A percentile compares a stretch with the other conserved stretches of the same genome.
phyloP scores from a whole-genome alignment of 2,888 invertebrate genomes.

The Allolobophora icterica region DNA sequence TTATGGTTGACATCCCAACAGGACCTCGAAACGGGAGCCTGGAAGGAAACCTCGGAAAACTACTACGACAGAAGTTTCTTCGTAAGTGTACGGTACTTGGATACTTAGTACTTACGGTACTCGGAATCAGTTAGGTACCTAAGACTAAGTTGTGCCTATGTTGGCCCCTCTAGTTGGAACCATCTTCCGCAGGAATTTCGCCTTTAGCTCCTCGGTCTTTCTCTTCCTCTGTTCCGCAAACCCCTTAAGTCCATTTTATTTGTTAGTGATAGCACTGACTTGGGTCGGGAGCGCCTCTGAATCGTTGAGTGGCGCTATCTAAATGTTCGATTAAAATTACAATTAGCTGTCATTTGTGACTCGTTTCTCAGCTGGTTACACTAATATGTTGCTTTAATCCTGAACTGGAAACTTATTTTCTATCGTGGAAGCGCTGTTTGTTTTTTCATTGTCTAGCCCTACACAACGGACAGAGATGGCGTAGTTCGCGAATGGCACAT shows the following conservation, averaged over 20 bases:
- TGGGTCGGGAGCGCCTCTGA: too few relatives aligned
- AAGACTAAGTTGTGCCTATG: too few relatives aligned
- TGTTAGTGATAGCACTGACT: too few relatives aligned
- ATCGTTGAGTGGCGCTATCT: too few relatives aligned
- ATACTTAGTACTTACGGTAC: too few relatives aligned
- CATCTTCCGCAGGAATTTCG: too few relatives aligned
- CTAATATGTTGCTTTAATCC: background rate
- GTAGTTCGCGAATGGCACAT: slow-evolving; percentile 43
- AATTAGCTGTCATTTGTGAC: background rate
- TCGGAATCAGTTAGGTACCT: background rate
- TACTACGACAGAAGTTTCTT: slow-evolving; percentile 46
- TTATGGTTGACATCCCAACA: slow-evolving; percentile 75
- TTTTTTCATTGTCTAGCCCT: slow-evolving; percentile 38
- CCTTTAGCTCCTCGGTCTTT: too few relatives aligned
- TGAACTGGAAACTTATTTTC: background rate
- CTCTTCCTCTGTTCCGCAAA: too few relatives aligned
- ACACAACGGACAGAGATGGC: slow-evolving; percentile 38
- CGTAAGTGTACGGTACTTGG: slow-evolving; percentile 36
- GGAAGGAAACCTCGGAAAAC: slow-evolving; percentile 43
- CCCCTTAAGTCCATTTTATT: too few relatives aligned
- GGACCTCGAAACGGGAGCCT: slow-evolving; percentile 42
- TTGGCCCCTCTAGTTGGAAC: too few relatives aligned
- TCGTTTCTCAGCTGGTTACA: background rate
- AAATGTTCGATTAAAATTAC: too few relatives aligned
- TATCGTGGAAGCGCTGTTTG: background rate